Base-by-base conservation (phyloP, 2,113 vertebrate species). In the Petrocephalus zakoni region DNA sequence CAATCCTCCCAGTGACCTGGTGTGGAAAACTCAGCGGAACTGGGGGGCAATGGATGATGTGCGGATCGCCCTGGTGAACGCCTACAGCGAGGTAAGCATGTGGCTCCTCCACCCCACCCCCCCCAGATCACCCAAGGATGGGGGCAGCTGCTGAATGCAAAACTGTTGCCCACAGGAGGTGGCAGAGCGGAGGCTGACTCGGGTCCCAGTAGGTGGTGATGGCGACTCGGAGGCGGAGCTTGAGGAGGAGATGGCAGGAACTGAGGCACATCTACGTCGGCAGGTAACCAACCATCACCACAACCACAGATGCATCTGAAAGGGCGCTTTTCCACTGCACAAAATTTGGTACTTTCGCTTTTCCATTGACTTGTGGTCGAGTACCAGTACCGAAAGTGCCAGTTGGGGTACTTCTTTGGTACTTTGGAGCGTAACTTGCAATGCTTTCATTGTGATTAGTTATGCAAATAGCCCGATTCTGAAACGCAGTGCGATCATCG, bases 1-100 rank as follows among this genome's bases (percentile, higher is more conserved):
- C 9, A 92, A 92, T n/a, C 91, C 94, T 29, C 81, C 93, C 0
- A 90, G 87, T 58, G 95, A 97, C 89, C 92, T 97, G 87, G 86
- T 97, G 0, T 95, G 97, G 92, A 95, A 94, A 91, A 92, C 92
- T 22, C 95, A 96, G 86, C 94, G 85, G 83, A 96, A 92, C 15
- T 97, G 96, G 96, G 96, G 95, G 58, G 52, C 90, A 0, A 92
- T 93, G 2, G 90, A 91, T 19, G 93, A 93, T 46, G 90, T 96
- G 0, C 92, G 88, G 29, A 94, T 97, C 37, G 88, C 92, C 4
- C 96, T 98, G 22, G 78, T 97, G 7, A 95, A 95, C 89, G 51
- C 92, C 2, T 89, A 90, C 85, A 94, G 95, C 9, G 94, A 97
- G 94, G 97, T 97, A 72, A 93, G 94, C 86, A 2, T 21, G 8